Evolutionary conservation across 2,888 invertebrate genomes (phyloP).

Genomic region (Sympetrum striolatum): DNA sequence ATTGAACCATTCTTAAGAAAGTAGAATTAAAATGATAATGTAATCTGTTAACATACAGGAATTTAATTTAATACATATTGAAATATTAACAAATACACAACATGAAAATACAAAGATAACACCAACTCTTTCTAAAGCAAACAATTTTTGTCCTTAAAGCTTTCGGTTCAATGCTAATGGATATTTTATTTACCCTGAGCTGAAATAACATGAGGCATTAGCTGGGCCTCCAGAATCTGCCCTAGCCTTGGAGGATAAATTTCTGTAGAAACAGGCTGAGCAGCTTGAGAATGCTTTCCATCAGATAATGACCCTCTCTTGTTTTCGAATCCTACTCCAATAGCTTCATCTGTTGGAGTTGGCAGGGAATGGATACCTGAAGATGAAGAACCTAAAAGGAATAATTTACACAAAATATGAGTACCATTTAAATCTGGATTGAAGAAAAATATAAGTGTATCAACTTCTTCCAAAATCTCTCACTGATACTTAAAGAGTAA

Average conservation of each 20-base stretch:
- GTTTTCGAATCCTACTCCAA: background rate
- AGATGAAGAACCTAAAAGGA: slow-evolving; percentile 6
- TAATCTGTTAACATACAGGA: no score
- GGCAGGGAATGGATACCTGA: slow-evolving; percentile 14
- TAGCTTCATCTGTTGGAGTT: background rate
- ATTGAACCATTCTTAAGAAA: no score
- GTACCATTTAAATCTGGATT: background rate
- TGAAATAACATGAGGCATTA: slow-evolving; percentile 55
- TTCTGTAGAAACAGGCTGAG: background rate
- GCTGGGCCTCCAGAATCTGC: slow-evolving; percentile 54
- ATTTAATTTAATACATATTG: no score
- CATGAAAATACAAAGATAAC: no score
- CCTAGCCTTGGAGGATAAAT: background rate
- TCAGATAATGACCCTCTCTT: background rate
- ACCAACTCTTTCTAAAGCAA: no score
- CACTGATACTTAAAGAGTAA: no score
- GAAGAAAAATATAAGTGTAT: no score
- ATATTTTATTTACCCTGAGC: background rate
- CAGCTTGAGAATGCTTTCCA: background rate
- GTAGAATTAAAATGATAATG: no score
- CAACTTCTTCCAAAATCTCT: no score
- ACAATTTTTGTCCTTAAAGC: no score
- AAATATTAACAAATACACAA: no score
- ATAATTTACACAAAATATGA: background rate
- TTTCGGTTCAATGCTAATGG: no score